Evolutionary conservation across 2,888 invertebrate species (phyloP), one percentile per base, ranked within the genome.

Genomic region (Galeopsomyia nigrocyanea): DNA sequence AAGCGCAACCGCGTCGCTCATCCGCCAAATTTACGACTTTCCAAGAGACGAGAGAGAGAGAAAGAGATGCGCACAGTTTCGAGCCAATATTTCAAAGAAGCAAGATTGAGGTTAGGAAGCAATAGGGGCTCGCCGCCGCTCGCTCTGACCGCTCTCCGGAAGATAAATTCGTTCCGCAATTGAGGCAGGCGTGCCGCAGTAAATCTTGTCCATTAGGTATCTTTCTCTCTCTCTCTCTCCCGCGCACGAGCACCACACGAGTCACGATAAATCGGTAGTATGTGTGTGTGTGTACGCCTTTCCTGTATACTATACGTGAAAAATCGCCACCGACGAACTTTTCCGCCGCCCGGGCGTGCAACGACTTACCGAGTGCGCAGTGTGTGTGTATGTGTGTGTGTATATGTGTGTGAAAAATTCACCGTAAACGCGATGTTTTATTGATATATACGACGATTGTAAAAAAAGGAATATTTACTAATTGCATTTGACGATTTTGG

Each of bases 121-220:
- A 81, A 81, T 80, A 81, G 81, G 80, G 79, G 79, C 80, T 79
- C 82, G 79, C 82, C 80, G 80, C 78, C 81, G 79, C 80, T 62
- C 67, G n/a, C 31, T 10, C 39, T 61, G 60, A 57, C 80, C 80
- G 77, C 82, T 26, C 26, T 80, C 80, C 65, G 77, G 78, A 81
- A 85, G 84, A 85, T 85, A 85, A 85, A 85, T 85, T 85, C 83
- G 83, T 83, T 82, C 83, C 80, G 82, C 84, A 83, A 85, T 85
- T 84, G 85, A 84, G 83, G 81, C 83, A 80, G 82, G 82, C 83
- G 80, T 81, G 75, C 70, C 67, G 67, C 61, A 26, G 75, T 75
- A 75, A 75, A 75, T 75, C 75, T 75, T 71, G 65, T 82, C 83
- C 81, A 83, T 83, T 83, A 82, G 83, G 78, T 81, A 78, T 80